Base-by-base conservation (phyloP, 2,113 vertebrate species). In the Lasiurus cinereus region DNA sequence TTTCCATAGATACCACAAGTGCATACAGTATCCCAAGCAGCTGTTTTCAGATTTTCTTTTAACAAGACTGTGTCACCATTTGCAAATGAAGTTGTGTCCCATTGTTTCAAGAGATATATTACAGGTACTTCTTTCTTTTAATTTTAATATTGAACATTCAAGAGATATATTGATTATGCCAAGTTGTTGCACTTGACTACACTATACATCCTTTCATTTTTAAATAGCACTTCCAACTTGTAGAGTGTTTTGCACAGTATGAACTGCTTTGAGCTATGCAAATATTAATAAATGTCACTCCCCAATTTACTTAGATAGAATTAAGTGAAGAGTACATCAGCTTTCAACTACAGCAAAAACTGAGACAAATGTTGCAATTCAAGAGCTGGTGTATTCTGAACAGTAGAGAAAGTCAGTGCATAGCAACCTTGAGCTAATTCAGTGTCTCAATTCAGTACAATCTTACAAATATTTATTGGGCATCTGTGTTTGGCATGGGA, bases 1-100 rank as follows among this genome's bases (percentile, higher is more conserved):
- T 97, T 97, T 97, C 97, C 97, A 98, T 95, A 97, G 96, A 91
- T 96, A 97, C 96, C 15, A 1, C 0, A 31, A 92, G 74, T 70
- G 31, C 64, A 52, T 86, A 80, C 76, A 95, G 89, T 83, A 92
- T 94, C 70, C 92, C n/a, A 94, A 96, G 96, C 89, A 97, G 97
- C 96, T 83, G 69, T 90, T 93, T 87, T 94, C 22, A 79, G 91
- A 56, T 62, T 83, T 96, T 89, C 80, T 91, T 92, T 87, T 8
- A 93, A 73, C 33, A 85, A 94, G 85, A 91, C 80, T 91, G 21
- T 96, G 74, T 83, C 78, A 94, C 33, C 48, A 59, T 76, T 96
- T 95, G 85, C 59, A 78, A 93, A 94, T 56, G 66, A 82, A 95
- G 14, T 48, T 91, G 73, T 92, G 50, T 16, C 1, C 21, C 59